A percentile compares a stretch with the other conserved stretches of the same genome.
These are phyloP conservation scores for Rhadinocentrus ornatus DNA, from an alignment of 2,797 vertebrate genomes.

Conservation along the genomic window DNA sequence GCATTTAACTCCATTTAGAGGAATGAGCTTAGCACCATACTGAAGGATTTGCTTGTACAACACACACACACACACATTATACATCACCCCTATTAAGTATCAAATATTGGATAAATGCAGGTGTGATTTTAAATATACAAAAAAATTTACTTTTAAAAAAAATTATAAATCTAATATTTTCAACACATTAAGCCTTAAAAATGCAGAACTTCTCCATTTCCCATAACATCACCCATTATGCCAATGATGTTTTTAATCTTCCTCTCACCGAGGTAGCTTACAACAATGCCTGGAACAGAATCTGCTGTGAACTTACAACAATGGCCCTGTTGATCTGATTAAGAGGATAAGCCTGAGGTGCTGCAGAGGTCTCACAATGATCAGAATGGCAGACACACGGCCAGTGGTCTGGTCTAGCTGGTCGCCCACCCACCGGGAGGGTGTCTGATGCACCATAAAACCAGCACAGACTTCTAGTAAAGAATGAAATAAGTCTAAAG, in stretches of 20 bases:
- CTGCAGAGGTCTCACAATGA: slow-evolving; percentile 36
- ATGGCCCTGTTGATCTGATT: slow-evolving; percentile 54
- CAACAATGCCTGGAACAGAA: slow-evolving; percentile 24
- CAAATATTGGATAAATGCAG: too few relatives aligned
- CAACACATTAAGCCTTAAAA: not conserved
- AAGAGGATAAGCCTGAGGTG: slow-evolving; percentile 49
- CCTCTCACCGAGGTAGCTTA: slow-evolving; percentile 15
- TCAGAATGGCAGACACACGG: slow-evolving; percentile 39
- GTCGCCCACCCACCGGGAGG: slow-evolving; percentile 42
- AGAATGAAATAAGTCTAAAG: slow-evolving; percentile 9
- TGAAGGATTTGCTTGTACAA: too few relatives aligned
- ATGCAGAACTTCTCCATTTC: slow-evolving; percentile 20
- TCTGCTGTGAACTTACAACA: slow-evolving; percentile 43
- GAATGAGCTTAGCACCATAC: too few relatives aligned
- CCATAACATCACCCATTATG: slow-evolving; percentile 20
- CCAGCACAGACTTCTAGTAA: slow-evolving; percentile 8
- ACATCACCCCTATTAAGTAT: too few relatives aligned
- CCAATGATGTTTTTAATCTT: slow-evolving; percentile 28
- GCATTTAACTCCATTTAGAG: too few relatives aligned
- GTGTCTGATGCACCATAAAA: slow-evolving; percentile 40
- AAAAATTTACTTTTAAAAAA: not conserved
- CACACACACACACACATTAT: too few relatives aligned
- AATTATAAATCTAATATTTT: slow-evolving; percentile 9
- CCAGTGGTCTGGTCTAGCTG: slow-evolving; percentile 38
- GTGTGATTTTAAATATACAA: not conserved